Evolutionary conservation across 2,888 invertebrate genomes (phyloP).

Genomic region (Blera fallax): DNA sequence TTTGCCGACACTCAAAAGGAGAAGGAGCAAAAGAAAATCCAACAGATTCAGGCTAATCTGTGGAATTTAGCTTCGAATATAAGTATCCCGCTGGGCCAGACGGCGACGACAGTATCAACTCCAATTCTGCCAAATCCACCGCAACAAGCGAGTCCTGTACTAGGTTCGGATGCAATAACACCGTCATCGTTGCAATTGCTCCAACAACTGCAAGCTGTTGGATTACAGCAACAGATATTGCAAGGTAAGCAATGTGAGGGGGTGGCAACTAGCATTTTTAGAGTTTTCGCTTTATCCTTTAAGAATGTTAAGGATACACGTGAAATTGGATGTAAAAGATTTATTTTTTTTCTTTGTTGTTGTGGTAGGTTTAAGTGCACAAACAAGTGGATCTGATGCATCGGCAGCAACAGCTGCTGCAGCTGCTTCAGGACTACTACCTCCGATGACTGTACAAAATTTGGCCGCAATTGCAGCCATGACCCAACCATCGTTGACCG

Average conservation of each 20-base stretch:
- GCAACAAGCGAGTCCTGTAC: constrained; percentile 81
- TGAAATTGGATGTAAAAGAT: constrained; percentile 40
- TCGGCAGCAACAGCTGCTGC: constrained; percentile 79
- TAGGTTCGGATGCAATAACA: constrained; percentile 83
- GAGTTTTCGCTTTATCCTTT: constrained; percentile 49
- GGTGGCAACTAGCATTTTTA: not conserved
- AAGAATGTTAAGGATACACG: constrained; percentile 38
- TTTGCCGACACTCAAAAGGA: constrained; percentile 99
- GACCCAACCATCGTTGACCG: constrained; percentile 82
- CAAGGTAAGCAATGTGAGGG: constrained; percentile 82
- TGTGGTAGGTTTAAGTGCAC: constrained; percentile 78
- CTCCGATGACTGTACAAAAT: constrained; percentile 95
- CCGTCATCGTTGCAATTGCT: constrained; percentile 86
- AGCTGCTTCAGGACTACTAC: constrained; percentile 83
- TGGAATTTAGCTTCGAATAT: constrained; percentile 90
- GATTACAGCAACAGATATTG: constrained; percentile 85
- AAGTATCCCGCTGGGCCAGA: constrained; percentile 82
- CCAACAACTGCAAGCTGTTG: constrained; percentile 87
- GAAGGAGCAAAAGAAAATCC: constrained; percentile 97
- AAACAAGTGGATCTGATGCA: constrained; percentile 78
- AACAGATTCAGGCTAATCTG: constrained; percentile 95
- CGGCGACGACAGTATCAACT: constrained; percentile 83
- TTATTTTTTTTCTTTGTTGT: not conserved
- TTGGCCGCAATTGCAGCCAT: constrained; percentile 91
- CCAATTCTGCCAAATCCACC: constrained; percentile 82